Conservation (phyloP, 2,113 vertebrate genomes). For the Rissa tridactyla region DNA sequence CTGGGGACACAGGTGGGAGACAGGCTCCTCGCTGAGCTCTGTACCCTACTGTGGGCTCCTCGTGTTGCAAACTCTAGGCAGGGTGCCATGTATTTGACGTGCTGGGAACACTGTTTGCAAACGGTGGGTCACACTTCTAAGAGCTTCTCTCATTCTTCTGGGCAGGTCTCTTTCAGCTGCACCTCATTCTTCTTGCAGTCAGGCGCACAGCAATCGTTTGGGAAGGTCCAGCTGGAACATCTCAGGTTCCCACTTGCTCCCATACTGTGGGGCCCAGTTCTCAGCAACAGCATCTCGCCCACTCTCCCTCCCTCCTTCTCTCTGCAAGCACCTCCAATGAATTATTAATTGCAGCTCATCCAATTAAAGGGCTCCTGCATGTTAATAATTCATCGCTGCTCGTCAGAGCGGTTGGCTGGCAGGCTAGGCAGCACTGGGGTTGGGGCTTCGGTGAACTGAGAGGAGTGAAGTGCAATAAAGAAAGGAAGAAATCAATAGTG, state of each 20-base stretch:
- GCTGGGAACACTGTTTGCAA: background rate
- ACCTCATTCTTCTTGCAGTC: background rate
- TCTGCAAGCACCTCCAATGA: slow-evolving; percentile 20
- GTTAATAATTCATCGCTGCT: slow-evolving; percentile 61
- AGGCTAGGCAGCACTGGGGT: slow-evolving; percentile 7
- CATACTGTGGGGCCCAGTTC: background rate
- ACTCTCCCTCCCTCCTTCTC: background rate
- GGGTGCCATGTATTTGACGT: rapidly evolving
- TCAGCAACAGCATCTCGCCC: background rate
- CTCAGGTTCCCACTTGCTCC: background rate
- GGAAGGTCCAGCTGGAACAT: background rate
- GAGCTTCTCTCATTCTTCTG: background rate
- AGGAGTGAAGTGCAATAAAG: slow-evolving; percentile 56
- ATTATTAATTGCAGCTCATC: slow-evolving; percentile 65
- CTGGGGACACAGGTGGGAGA: background rate
- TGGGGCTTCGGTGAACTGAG: slow-evolving; percentile 4
- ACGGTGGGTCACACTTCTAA: background rate
- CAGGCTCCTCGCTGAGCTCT: background rate
- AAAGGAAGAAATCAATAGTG: slow-evolving; percentile 62
- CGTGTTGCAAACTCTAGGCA: background rate
- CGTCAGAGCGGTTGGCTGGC: slow-evolving; percentile 26
- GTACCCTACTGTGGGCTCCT: background rate
- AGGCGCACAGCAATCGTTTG: background rate
- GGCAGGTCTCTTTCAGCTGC: background rate
- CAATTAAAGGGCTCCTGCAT: slow-evolving; percentile 52